A percentile compares a stretch with the other conserved stretches of the same genome.
Conservation (phyloP, 2,113 vertebrate species). For the Saguinus imperator region DNA sequence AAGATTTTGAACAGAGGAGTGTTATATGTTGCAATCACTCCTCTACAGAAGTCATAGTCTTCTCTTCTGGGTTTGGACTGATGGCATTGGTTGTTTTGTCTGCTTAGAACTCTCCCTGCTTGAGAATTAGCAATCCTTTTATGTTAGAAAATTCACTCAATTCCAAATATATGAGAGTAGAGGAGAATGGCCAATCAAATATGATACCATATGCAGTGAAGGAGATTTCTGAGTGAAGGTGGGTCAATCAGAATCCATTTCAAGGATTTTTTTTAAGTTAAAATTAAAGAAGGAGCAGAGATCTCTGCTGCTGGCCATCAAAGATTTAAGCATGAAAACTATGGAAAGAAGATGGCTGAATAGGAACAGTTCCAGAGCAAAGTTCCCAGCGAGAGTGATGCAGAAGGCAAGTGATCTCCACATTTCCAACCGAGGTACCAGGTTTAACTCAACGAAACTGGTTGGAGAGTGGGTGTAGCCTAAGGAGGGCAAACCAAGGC, state of each 20-base stretch:
- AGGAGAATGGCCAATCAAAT: fast-evolving
- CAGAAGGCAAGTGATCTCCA: too few relatives aligned
- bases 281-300: neutral
- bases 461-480: too few relatives aligned
- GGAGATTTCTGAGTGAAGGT: neutral
- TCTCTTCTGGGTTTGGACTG: fast-evolving
- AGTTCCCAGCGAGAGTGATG: too few relatives aligned
- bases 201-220: fast-evolving
- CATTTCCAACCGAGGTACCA: too few relatives aligned
- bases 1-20: neutral
- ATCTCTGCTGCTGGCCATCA: neutral
- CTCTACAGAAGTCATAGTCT: neutral
- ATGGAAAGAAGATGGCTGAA: too few relatives aligned
- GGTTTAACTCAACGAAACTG: too few relatives aligned
- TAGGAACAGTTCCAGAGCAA: too few relatives aligned
- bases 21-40: neutral
- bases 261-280: neutral
- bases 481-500: too few relatives aligned
- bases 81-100: neutral
- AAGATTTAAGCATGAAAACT: neutral
- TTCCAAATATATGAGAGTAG: neutral
- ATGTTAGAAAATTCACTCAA: neutral
- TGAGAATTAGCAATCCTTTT: neutral
- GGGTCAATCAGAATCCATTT: neutral
- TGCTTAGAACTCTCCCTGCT: neutral